These are phyloP conservation scores for Iselma pallidipennis DNA, from an alignment of 2,888 invertebrate genomes.

Conservation along the genomic window DNA sequence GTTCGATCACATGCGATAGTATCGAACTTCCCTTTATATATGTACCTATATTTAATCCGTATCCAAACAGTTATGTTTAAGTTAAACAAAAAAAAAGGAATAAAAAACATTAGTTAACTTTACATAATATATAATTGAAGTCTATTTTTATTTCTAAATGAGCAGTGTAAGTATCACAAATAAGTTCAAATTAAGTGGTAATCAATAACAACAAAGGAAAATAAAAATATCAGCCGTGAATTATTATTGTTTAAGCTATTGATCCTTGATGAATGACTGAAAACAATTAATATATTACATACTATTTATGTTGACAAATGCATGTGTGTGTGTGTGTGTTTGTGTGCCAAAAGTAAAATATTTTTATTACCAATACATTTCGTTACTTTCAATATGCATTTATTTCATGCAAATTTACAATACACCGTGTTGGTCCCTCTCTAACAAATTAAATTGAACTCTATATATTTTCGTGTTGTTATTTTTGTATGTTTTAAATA, in stretches of 20 bases:
- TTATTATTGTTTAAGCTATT: constrained; percentile 40
- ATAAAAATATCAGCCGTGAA: constrained; percentile 35
- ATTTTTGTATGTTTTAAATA: neutral
- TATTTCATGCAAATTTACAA: constrained; percentile 10
- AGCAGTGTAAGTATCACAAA: constrained; percentile 51
- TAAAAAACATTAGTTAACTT: constrained; percentile 22
- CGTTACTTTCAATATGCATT: constrained; percentile 17
- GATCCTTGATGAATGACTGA: constrained; percentile 15
- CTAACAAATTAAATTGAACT: constrained; percentile 8
- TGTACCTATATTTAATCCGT: too few species aligned
- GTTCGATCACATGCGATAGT: too few species aligned
- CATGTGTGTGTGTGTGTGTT: constrained; percentile 12
- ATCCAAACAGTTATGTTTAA: too few species aligned
- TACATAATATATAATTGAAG: constrained; percentile 45
- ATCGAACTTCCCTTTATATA: too few species aligned
- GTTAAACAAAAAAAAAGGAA: neutral
- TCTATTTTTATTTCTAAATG: constrained; percentile 48
- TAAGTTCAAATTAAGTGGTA: constrained; percentile 40
- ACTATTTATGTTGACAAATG: constrained; percentile 24
- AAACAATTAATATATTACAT: constrained; percentile 23
- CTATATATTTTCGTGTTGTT: neutral
- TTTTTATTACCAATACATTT: constrained; percentile 2
- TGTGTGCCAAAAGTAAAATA: constrained; percentile 3
- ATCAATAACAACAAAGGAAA: constrained; percentile 34
- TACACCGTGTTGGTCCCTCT: constrained; percentile 20